Conservation (phyloP, 2,888 invertebrate species). For the Deilephila elpenor region DNA sequence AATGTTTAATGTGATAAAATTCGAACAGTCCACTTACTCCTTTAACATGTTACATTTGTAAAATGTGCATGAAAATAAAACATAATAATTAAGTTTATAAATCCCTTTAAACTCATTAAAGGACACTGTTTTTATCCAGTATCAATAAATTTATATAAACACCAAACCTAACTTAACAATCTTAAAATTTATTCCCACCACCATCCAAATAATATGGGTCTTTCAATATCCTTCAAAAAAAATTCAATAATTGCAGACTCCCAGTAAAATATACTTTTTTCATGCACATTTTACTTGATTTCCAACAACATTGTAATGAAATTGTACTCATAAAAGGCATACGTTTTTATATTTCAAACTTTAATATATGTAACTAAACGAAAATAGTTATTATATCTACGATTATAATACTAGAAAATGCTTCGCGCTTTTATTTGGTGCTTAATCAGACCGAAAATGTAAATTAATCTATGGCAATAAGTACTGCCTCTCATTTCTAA, state of each 20-base stretch:
- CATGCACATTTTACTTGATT: neutral
- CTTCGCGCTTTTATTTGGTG: constrained; percentile 8
- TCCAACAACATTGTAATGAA: neutral
- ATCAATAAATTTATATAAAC: neutral
- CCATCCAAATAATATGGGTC: no score
- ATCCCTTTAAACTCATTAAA: constrained; percentile 26
- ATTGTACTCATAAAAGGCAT: constrained; percentile 17
- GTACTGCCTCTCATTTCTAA: neutral
- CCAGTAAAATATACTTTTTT: neutral
- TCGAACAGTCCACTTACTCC: constrained; percentile 80
- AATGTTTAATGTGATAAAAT: constrained; percentile 77
- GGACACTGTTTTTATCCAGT: neutral
- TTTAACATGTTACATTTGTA: constrained; percentile 34
- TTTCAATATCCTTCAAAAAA: no score
- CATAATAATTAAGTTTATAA: constrained; percentile 29
- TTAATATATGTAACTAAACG: neutral
- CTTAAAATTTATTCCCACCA: no score
- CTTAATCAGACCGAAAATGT: neutral
- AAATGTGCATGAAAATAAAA: constrained; percentile 33
- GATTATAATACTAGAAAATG: neutral
- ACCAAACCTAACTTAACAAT: no score
- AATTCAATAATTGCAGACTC: neutral
- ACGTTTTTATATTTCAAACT: neutral
- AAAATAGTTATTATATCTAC: neutral
- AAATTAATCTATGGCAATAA: neutral